Conservation (phyloP, 1,140 invertebrate species). For the Steinernema khuongi region DNA sequence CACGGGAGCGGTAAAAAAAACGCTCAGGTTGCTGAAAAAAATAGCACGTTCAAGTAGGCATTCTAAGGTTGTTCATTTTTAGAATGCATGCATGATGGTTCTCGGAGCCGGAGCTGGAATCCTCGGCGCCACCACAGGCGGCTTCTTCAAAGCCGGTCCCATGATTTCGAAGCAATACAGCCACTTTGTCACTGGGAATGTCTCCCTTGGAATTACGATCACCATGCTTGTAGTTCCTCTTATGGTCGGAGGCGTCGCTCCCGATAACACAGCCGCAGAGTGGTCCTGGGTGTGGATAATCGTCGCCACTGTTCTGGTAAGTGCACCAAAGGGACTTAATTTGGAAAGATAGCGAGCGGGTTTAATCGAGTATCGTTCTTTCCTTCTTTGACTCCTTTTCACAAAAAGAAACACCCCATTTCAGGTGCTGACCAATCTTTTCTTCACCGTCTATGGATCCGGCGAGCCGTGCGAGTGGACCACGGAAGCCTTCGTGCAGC, state of each 20-base stretch:
- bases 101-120: conserved; percentile 49
- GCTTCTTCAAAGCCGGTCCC: conserved; percentile 57
- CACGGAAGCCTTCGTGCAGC: conserved; percentile 7
- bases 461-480: conserved; percentile 39
- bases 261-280: conserved; percentile 50
- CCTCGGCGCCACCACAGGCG: conserved; percentile 53
- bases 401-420: conserved; percentile 18
- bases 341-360: too few relatives aligned
- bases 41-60: too few relatives aligned
- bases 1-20: too few relatives aligned
- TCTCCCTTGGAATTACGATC: conserved; percentile 52
- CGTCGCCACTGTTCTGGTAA: conserved; percentile 41
- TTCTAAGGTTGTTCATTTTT: conserved; percentile 28
- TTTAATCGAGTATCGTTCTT: neutral
- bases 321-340: too few relatives aligned
- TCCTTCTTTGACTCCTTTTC: neutral
- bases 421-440: conserved; percentile 30
- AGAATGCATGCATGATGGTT: conserved; percentile 42
- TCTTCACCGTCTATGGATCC: conserved; percentile 31
- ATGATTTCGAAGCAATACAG: conserved; percentile 55
- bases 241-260: conserved; percentile 43
- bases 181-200: conserved; percentile 55
- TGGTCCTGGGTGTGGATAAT: conserved; percentile 50
- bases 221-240: conserved; percentile 54
- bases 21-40: too few relatives aligned